Conservation (phyloP, 2,888 invertebrate species). For the Torymus aiolomorphi region DNA sequence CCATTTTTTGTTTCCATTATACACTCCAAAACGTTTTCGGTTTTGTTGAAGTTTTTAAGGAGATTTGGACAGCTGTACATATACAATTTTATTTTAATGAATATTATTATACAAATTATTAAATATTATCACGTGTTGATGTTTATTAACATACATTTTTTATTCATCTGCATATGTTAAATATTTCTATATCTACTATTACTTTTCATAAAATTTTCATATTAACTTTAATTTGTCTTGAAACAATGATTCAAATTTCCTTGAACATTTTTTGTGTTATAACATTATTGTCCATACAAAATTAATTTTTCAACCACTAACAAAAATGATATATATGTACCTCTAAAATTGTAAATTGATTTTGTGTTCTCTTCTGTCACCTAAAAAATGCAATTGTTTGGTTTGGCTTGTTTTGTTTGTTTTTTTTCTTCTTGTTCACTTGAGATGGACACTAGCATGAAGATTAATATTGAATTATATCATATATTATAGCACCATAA, state of each 20-base stretch:
- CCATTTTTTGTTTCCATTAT: constrained; percentile 17
- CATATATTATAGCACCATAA: constrained; percentile 42
- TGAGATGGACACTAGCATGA: constrained; percentile 24
- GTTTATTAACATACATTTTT: constrained; percentile 3
- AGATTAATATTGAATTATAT: constrained; percentile 29
- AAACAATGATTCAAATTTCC: constrained; percentile 28
- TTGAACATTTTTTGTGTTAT: constrained; percentile 23
- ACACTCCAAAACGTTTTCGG: not conserved
- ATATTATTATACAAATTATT: not conserved
- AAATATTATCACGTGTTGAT: not conserved
- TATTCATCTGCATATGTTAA: not conserved
- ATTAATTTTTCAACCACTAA: constrained; percentile 28
- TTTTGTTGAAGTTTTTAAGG: constrained; percentile 29
- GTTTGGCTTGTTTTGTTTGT: constrained; percentile 14
- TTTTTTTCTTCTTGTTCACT: not conserved
- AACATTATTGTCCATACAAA: too few species aligned
- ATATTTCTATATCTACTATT: too few species aligned
- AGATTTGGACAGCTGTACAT: constrained; percentile 16
- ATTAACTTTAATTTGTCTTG: not conserved
- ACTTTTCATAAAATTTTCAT: too few species aligned
- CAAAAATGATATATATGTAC: constrained; percentile 14
- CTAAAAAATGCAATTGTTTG: constrained; percentile 15
- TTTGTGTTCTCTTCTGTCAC: not conserved
- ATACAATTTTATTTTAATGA: not conserved
- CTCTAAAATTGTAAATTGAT: constrained; percentile 4